phyloP scores from a whole-genome alignment of 2,888 invertebrate genomes.

The Anorthoa munda region DNA sequence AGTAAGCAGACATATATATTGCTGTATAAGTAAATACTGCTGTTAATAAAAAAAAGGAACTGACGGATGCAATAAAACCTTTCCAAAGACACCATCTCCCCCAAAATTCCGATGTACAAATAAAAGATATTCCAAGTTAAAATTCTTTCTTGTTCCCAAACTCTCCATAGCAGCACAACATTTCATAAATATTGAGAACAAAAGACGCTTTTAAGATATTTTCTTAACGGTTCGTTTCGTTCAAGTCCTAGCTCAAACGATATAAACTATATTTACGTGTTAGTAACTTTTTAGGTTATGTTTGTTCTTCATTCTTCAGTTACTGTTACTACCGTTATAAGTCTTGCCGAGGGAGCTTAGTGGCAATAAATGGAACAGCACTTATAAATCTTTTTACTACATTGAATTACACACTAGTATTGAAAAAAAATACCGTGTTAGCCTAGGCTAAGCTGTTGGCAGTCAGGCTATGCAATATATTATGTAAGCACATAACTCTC shows the following conservation, averaged over 20 bases:
- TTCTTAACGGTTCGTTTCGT: conserved; percentile 58
- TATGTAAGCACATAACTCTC: conserved; percentile 17
- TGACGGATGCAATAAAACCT: conserved; percentile 48
- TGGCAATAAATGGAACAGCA: conserved; percentile 31
- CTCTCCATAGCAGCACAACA: conserved; percentile 44
- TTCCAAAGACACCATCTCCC: conserved; percentile 25
- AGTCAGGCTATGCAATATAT: conserved; percentile 13
- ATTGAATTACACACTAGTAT: conserved; percentile 29
- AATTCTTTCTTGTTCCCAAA: conserved; percentile 46
- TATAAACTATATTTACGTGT: conserved; percentile 54
- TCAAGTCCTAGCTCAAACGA: conserved; percentile 53
- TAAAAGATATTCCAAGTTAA: conserved; percentile 54
- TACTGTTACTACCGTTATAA: conserved; percentile 47
- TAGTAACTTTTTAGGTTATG: conserved; percentile 49
- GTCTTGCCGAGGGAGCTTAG: conserved; percentile 29
- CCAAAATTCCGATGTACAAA: conserved; percentile 49
- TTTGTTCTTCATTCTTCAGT: conserved; percentile 54
- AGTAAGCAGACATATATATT: background rate
- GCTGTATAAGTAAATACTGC: background rate
- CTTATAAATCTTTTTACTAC: conserved; percentile 44
- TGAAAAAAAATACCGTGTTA: conserved; percentile 15
- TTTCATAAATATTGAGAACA: conserved; percentile 64
- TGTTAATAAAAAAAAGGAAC: conserved; percentile 15
- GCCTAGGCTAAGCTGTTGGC: background rate
- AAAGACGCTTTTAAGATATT: conserved; percentile 62